These are phyloP conservation scores for Drosophila macrospina DNA, from an alignment of 2,888 invertebrate species.

Conservation along the genomic window DNA sequence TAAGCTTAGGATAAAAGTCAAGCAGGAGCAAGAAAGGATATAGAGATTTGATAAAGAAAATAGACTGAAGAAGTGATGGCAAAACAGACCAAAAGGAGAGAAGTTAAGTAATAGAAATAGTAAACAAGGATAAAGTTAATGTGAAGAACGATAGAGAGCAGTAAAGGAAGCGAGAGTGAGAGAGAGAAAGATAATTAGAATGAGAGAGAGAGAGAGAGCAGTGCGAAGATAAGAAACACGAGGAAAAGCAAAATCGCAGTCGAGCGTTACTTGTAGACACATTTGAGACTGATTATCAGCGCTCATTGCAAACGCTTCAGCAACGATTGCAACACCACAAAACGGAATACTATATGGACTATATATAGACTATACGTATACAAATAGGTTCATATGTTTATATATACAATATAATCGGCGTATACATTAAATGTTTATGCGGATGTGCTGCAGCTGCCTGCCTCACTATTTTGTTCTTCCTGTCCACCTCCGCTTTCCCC, in stretches of 20 bases:
- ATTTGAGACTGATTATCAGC: constrained; percentile 35
- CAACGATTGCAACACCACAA: constrained; percentile 25
- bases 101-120: too few relatives aligned
- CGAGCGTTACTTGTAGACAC: not conserved
- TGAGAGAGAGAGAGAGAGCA: not conserved
- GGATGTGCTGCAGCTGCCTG: constrained; percentile 27
- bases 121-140: too few relatives aligned
- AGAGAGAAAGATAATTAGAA: not conserved
- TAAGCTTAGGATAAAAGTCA: too few relatives aligned
- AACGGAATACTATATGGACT: not conserved
- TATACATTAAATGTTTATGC: constrained; percentile 28
- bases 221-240: too few relatives aligned
- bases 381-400: not conserved
- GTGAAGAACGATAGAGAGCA: not conserved
- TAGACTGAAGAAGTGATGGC: not conserved
- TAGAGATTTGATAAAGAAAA: not conserved
- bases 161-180: not conserved
- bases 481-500: not conserved
- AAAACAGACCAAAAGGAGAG: not conserved
- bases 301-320: constrained; percentile 38
- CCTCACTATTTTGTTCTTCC: not conserved
- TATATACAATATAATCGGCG: not conserved
- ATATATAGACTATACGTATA: constrained; percentile 10
- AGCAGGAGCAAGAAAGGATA: too few relatives aligned
- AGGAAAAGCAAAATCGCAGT: not conserved